A percentile compares a stretch with the other conserved stretches of the same genome.
Evolutionary conservation across 2,888 invertebrate species (phyloP).

Genomic region (Cheilosia urbana): DNA sequence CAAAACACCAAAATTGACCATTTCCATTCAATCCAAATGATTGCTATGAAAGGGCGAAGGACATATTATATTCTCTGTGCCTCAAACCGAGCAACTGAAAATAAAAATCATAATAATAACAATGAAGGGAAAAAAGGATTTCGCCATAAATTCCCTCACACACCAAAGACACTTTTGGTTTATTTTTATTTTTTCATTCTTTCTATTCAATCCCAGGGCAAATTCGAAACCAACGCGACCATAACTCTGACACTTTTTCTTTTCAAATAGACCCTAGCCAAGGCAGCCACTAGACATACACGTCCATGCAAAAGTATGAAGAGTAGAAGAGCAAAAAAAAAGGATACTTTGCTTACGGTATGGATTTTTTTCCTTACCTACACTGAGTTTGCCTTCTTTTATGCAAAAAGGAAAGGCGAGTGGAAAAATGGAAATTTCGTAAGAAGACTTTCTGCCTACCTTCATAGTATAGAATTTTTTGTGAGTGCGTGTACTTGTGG

Average conservation of each 20-base stretch:
- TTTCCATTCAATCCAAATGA: constrained; percentile 75
- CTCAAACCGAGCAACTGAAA: constrained; percentile 53
- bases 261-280: constrained; percentile 24
- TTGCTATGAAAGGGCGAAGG: constrained; percentile 72
- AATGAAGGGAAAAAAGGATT: constrained; percentile 72
- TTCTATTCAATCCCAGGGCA: constrained; percentile 7
- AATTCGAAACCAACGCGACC: constrained; percentile 41
- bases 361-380: constrained; percentile 23
- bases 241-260: constrained; percentile 66
- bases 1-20: constrained; percentile 75
- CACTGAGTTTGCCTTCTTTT: constrained; percentile 16
- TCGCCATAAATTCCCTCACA: constrained; percentile 64
- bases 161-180: constrained; percentile 15
- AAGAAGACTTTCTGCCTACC: constrained; percentile 60
- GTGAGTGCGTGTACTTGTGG: constrained; percentile 22
- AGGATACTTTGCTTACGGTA: constrained; percentile 62
- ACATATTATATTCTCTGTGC: constrained; percentile 53
- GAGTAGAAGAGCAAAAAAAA: constrained; percentile 49
- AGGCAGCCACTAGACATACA: constrained; percentile 19
- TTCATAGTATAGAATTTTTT: neutral
- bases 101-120: constrained; percentile 74
- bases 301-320: constrained; percentile 46
- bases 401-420: constrained; percentile 46
- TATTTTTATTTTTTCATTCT: neutral
- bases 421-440: constrained; percentile 62